phyloP scores from a whole-genome alignment of 2,888 invertebrate species.

The Coelopa pilipes region DNA sequence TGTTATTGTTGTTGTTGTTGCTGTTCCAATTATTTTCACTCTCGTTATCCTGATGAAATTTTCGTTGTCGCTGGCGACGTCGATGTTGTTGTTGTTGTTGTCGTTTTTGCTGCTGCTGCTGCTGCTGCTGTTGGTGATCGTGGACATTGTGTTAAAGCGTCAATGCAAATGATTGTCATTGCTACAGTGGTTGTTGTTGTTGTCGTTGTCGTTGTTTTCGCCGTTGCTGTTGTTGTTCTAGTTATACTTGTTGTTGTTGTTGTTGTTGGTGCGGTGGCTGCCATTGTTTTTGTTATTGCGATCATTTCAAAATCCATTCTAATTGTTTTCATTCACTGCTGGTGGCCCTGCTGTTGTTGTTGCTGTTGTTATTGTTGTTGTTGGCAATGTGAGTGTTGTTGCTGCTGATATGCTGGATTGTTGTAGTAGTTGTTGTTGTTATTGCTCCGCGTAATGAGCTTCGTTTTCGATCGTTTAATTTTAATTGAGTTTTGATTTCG shows the following conservation, averaged over 20 bases:
- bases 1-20: not conserved
- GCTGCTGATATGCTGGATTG: no score
- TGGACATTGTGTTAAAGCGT: no score
- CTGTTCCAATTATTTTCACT: not conserved
- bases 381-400: no score
- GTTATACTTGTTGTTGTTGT: not conserved
- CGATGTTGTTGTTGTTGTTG: not conserved
- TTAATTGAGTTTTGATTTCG: no score
- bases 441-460: no score
- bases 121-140: not conserved
- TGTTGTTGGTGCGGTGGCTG: not conserved
- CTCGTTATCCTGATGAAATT: not conserved
- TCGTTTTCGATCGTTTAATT: no score
- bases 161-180: not conserved
- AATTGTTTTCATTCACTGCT: no score
- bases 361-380: no score
- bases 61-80: not conserved
- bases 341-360: no score
- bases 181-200: not conserved
- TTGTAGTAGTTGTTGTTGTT: no score
- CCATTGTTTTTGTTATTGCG: not conserved
- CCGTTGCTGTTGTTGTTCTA: not conserved
- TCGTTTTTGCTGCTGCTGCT: not conserved
- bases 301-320: no score
- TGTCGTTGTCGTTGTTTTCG: not conserved